Base-by-base conservation (phyloP, 2,113 vertebrate species). In the Machaerirhynchus nigripectus region DNA sequence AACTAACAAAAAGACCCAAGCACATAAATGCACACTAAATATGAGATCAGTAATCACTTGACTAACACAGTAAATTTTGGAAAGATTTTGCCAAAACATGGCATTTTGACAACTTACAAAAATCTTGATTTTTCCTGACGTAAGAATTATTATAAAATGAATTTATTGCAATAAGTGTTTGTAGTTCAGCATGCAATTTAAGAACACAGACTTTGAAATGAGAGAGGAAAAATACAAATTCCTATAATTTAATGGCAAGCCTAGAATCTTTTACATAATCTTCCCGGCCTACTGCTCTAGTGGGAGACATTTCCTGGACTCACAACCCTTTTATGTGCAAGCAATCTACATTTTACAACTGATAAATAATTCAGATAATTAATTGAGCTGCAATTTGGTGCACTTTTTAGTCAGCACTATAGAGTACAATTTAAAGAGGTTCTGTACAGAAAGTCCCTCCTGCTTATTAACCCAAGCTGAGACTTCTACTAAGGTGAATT, bases 321-420 rank as follows among this genome's bases (percentile, higher is more conserved):
- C 69, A 37, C 74, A 96, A 84, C n/a, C 91, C 95, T 94, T 96
- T 97, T 82, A 96, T 79, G 86, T 89, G 76, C 77, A 89, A 94
- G 94, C 89, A 95, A 92, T 96, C 96, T 86, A 92, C 83, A 68
- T 96, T 97, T 96, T 95, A 97, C 95, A 95, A 77, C 94, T 92
- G 81, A 95, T 97, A 97, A 97, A 97, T 97, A 97, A 97, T 97
- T 97, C 91, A 97, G 71, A 64, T 93, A 97, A 97, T 97, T 97
- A 96, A 97, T 47, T 90, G 91, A 96, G 86, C 84, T 90, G 88
- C 94, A 95, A 93, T 94, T 92, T 96, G 94, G 88, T 95, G 86
- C 42, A 57, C 68, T 88, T 83, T 89, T 86, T 83, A 95, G 96
- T 97, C 96, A 97, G 94, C 94, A 95, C 53, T 95, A 79, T 1